Base-by-base conservation (phyloP, 2,797 vertebrate genomes). In the Babyrousa celebensis region DNA sequence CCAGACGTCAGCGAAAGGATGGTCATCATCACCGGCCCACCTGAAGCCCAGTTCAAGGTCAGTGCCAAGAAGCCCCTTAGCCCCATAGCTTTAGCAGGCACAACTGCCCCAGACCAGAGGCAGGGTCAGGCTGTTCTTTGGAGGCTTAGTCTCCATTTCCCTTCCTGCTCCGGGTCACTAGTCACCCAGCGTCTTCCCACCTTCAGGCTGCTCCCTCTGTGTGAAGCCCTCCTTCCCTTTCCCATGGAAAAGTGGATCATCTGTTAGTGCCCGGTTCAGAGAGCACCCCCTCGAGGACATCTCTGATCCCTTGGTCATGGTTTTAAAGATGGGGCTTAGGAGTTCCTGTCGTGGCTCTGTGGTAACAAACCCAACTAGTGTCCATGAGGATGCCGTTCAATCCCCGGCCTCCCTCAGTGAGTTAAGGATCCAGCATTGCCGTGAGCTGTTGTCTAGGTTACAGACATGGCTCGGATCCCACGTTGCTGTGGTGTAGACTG, bases 1-100 rank as follows among this genome's bases (percentile, higher is more conserved):
- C 99, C 99, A 0, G 99, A 99, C 0, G 99, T 99, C 96, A 99
- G 99, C 0, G 99, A 99, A 97, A 99, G 99, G 97, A 99, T 99
- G 99, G 99, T 99, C 96, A 99, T 99, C 97, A 99, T 99, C 98
- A 99, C 99, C 0, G 99, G 99, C 79, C 99, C 99, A 0, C 99
- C 99, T 0, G 99, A 99, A 98, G 99, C 99, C 94, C 99, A 99
- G 98, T 99, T 99, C 98, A 99, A 99, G 99, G 99, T 99, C 97
- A 98, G 98, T 97, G 80, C 84, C 71, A 60, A 56, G 43, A 62
- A 43, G 21, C 29, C 3, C 15, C 16, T 20, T 4, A 32, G 77
- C 52, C 77, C 48, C 27, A 11, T 16, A 70, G 58, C 56, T 52
- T 56, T 11, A 6, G 89, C 27, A 40, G 65, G 88, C 0, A 12